Percentiles rank a stretch among this genome's conserved stretches.
Evolutionary conservation across 2,888 invertebrate species (phyloP).

Genomic region (Bedellia somnulentella): DNA sequence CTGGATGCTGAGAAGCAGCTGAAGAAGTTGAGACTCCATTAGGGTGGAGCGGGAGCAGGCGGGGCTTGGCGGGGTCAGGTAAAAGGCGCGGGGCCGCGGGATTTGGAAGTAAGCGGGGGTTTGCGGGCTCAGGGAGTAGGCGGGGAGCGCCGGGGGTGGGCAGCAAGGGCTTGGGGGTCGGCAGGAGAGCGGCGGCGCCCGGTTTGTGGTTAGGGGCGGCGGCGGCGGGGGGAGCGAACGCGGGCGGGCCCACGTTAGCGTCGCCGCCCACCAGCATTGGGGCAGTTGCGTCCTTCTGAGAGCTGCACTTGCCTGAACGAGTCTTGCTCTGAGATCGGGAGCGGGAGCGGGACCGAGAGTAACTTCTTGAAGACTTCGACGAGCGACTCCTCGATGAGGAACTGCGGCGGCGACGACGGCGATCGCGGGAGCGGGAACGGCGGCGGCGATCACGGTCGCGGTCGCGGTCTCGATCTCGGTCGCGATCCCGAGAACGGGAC

Average conservation of each 20-base stretch:
- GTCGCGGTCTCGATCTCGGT: conserved; percentile 16
- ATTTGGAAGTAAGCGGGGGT: no score
- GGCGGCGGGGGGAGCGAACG: conserved; percentile 3
- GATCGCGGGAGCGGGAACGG: conserved; percentile 30
- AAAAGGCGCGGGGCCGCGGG: no score
- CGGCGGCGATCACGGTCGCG: conserved; percentile 27
- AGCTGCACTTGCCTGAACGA: conserved; percentile 61
- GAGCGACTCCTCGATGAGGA: conserved; percentile 32
- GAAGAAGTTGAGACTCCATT: no score
- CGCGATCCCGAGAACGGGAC: conserved; percentile 20
- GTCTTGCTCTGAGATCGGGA: conserved; percentile 48
- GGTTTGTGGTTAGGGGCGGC: conserved; percentile 24
- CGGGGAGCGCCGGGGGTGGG: no score
- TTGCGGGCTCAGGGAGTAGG: no score
- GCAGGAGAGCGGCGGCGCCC: conserved; percentile 23
- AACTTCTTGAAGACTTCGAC: conserved; percentile 44
- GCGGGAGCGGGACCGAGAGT: conserved; percentile 27
- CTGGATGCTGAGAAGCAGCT: no score
- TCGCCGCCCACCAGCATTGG: no score
- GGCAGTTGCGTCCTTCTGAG: no score
- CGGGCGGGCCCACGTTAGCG: neutral
- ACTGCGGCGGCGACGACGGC: conserved; percentile 26
- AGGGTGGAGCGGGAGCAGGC: no score
- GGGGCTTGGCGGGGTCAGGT: no score
- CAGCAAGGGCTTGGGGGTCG: no score